Conservation (phyloP, 2,888 invertebrate species). For the Limnephilus rhombicus region DNA sequence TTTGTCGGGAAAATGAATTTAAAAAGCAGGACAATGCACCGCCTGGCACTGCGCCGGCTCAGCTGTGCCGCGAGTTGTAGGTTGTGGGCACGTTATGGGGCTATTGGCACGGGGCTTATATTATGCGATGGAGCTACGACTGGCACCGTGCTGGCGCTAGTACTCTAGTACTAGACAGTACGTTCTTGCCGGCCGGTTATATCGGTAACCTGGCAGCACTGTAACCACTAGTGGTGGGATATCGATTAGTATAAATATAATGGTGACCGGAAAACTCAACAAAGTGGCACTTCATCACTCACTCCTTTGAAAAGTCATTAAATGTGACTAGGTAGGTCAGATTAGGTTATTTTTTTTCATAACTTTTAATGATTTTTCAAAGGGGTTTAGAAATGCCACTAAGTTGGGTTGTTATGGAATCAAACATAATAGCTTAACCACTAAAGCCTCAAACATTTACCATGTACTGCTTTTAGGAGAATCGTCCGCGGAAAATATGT, state of each 20-base stretch:
- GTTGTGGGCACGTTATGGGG: not conserved
- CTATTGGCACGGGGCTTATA: not conserved
- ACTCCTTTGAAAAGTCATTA: no score
- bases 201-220: not conserved
- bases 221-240: not conserved
- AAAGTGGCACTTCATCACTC: no score
- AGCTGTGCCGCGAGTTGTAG: not conserved
- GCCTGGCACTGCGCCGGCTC: slow-evolving; percentile 32
- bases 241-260: not conserved
- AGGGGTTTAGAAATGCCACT: no score
- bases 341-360: no score
- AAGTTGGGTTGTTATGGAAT: no score
- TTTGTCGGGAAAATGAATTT: not conserved
- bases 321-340: no score
- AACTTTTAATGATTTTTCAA: no score
- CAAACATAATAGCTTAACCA: no score
- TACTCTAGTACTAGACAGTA: not conserved
- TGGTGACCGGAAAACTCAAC: no score
- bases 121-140: not conserved
- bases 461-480: no score
- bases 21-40: slow-evolving; percentile 43
- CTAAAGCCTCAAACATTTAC: no score
- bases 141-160: not conserved
- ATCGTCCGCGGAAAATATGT: no score
- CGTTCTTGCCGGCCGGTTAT: not conserved